Base-by-base conservation (phyloP, 1,140 invertebrate genomes). In the Sycobia sp. region DNA sequence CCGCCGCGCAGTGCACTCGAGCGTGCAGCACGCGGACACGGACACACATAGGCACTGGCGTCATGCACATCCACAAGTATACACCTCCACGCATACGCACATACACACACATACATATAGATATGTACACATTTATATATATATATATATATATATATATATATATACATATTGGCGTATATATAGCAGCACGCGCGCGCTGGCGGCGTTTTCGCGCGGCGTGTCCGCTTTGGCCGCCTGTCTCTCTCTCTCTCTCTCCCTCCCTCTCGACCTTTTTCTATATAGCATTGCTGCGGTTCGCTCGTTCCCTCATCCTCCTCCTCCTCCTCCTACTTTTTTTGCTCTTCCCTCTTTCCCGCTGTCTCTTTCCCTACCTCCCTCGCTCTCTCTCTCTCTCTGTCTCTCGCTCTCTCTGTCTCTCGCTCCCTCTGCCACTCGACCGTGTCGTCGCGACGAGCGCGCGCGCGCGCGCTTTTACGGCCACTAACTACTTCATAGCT, bases 391-490 rank as follows among this genome's bases (percentile, higher is more conserved):
- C 43, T 46, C 20, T 46, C 20, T 23, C 43, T 46, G 9, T 25
- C 43, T 23, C 43, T 46, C 20, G 4, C 43, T 25, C 43, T 13
- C 16, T 46, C 20, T 0, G 11, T 46, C 43, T 0, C 2, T 2
- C 11, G 13, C 9, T 47, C 23, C 23, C 16, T n/a, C n/a, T n/a
- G 23, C n/a, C 2, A 4, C 13, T 32, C 29, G 29, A 32, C 5
- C 29, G 29, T n/a, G 25, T 47, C 14, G 23, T 29, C 29, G 55
- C 43, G 27, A 41, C 64, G 61, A 54, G 65, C n/a, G 63, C 61
- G 51, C 25, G 34, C 62, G 65, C 58, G 65, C 70, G 44, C 59
- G 65, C 65, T 67, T 66, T 61, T 69, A 66, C 68, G 50, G 50
- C 59, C 59, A 47, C 59, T 62, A 54, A 54, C 59, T 62, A 53